Base-by-base conservation (phyloP, 2,888 invertebrate genomes). In the Gastrophysa polygoni region DNA sequence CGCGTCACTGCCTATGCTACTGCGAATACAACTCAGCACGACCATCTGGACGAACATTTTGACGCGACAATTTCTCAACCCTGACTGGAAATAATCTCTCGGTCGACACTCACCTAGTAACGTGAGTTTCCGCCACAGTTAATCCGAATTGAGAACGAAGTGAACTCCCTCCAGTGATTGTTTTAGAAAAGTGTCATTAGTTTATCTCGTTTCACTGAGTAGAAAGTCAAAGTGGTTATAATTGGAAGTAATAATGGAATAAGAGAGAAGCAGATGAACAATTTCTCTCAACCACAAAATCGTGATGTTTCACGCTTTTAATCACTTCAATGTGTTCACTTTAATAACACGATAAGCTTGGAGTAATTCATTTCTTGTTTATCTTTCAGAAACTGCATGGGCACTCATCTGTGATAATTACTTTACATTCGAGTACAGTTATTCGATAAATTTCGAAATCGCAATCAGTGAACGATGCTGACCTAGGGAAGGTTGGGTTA, bases 71-170 rank as follows among this genome's bases (percentile, higher is more conserved):
- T 55, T 62, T 62, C 70, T 63, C 61, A 73, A 72, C 72, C 72
- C 74, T 71, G 70, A 76, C 75, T 76, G 73, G 63, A 61, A n/a
- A 59, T 56, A 62, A 65, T 67, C n/a, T 65, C 66, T 57, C 69
- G 68, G 60, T 59, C 66, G 67, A 54, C 65, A 68, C 68, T 64
- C 65, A 68, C 68, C 64, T 62, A 54, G 68, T 72, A 73, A 68
- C 75, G 74, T 75, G 76, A 75, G 63, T 74, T 75, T 71, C 70
- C 73, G 69, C 73, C 70, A 75, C 73, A 74, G 72, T 76, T 74
- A 77, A 70, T 73, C 71, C 64, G 74, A 77, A 77, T 77, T 72
- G 78, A 76, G 73, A 75, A 71, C 77, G 73, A 63, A 59, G 14
- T 14, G 14, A 38, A 6, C 64, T 69, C 71, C 71, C 73, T 71